Base-by-base conservation (phyloP, 2,113 vertebrate genomes). In the Uria lomvia region DNA sequence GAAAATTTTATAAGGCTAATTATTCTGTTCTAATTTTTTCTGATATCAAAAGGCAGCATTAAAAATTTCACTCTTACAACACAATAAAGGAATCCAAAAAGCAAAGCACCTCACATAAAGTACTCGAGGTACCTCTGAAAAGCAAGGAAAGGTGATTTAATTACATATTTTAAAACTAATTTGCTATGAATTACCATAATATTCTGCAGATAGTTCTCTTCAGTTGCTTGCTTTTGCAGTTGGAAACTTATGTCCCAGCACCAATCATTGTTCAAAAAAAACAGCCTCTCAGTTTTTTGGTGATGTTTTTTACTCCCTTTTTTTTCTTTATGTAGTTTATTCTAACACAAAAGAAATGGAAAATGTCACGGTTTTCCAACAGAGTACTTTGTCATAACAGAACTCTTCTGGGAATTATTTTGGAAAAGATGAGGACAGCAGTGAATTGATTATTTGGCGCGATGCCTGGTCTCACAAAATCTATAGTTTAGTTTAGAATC, bases 61-160 rank as follows among this genome's bases (percentile, higher is more conserved):
- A 96, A 97, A 97, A 97, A 74, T 81, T 76, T 94, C 22, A 71
- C 59, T 94, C 83, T 96, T 97, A 91, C 58, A 93, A 94, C 76
- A 80, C 30, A 94, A 45, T 60, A 94, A 97, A 94, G 40, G 27
- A 86, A 60, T 74, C 40, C 9, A 52, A 82, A 92, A 77, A 91
- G 88, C 76, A 94, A 93, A 56, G 2, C 23, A 80, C 32, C 27
- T 96, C 52, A 84, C 26, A 63, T 56, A 90, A 95, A 96, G 87
- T 85, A 88, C 87, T 88, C 47, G n/a, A 43, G 86, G 53, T 92
- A 80, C 66, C 16, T 66, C 74, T 95, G 86, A 92, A 95, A 94
- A 97, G 27, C 62, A 94, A 94, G 93, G 96, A 96, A 96, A 96
- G 10, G 74, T 97, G 90, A 97, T 97, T 95, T 88, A 78, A 94